Percentiles rank a stretch among this genome's conserved stretches.
phyloP scores from a whole-genome alignment of 2,113 vertebrate species.

The Grammatotria lemairii region DNA sequence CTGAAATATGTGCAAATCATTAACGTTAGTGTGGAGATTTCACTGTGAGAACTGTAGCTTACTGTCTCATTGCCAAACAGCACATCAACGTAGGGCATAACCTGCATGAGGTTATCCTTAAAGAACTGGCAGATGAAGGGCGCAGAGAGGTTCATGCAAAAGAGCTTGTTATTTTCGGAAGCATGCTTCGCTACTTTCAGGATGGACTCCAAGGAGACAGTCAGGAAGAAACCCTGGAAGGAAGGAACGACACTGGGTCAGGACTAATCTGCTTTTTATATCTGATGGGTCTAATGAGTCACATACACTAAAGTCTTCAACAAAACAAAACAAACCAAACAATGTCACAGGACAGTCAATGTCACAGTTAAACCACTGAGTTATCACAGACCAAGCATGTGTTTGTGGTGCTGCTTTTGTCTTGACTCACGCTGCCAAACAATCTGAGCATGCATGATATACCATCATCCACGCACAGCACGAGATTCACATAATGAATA shows the following conservation, averaged over 20 bases:
- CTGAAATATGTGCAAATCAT: background rate
- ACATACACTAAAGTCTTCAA: background rate
- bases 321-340: background rate
- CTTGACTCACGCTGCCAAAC: background rate
- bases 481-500: background rate
- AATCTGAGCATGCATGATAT: background rate
- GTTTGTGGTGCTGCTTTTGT: background rate
- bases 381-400: background rate
- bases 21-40: background rate
- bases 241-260: constrained; percentile 11
- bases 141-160: constrained; percentile 92
- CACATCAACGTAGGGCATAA: constrained; percentile 91
- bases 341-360: background rate
- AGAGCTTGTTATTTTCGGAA: constrained; percentile 87
- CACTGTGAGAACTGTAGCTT: constrained; percentile 23
- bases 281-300: background rate
- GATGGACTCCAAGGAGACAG: constrained; percentile 90
- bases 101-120: constrained; percentile 91
- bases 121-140: constrained; percentile 96
- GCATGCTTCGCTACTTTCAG: constrained; percentile 90
- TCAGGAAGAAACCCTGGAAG: constrained; percentile 93
- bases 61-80: constrained; percentile 96
- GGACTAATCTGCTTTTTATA: background rate
- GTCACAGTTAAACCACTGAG: background rate
- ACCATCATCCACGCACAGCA: background rate